A percentile compares a stretch with the other conserved stretches of the same genome.
phyloP scores from a whole-genome alignment of 2,113 vertebrate genomes.

The Hemiscyllium ocellatum region DNA sequence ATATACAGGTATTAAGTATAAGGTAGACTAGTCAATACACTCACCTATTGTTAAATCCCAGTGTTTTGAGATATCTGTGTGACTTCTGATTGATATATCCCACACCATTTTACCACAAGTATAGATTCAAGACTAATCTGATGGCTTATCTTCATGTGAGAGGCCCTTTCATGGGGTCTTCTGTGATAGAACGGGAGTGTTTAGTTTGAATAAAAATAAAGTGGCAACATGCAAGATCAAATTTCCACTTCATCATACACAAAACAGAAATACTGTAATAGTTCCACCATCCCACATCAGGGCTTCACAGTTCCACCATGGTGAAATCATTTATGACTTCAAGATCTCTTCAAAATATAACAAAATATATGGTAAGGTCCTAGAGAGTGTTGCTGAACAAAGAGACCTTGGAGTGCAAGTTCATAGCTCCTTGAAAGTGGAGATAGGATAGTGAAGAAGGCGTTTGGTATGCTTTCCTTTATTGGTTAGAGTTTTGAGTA shows the following conservation, averaged over 20 bases:
- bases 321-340: neutral
- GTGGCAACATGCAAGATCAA: neutral
- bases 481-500: no score
- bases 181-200: neutral
- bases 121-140: neutral
- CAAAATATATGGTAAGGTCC: no score
- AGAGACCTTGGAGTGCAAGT: no score
- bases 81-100: neutral
- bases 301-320: neutral
- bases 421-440: no score
- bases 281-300: neutral
- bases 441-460: no score
- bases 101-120: neutral
- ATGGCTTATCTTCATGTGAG: neutral
- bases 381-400: no score
- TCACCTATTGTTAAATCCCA: neutral
- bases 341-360: neutral
- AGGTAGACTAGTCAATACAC: neutral
- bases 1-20: neutral
- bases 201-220: neutral
- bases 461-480: no score
- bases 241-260: neutral
- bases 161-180: neutral
- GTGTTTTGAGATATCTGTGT: neutral
- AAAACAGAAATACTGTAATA: neutral